Conservation (phyloP, 1,140 invertebrate genomes). For the Cyphomyrmex costatus region DNA sequence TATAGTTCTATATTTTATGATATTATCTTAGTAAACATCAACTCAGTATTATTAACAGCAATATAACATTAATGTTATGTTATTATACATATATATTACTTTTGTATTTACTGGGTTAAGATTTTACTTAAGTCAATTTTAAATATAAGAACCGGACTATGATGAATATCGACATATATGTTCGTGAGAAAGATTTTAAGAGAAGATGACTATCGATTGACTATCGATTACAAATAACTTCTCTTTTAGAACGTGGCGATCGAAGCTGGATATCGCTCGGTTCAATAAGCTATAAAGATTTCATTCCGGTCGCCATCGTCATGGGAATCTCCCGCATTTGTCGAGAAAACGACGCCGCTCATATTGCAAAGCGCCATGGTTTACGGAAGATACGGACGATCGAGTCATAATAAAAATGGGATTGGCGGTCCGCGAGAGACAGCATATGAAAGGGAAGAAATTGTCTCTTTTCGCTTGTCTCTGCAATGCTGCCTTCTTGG, state of each 20-base stretch:
- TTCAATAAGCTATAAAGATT: conserved; percentile 70
- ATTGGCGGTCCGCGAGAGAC: conserved; percentile 60
- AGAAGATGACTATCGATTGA: conserved; percentile 5
- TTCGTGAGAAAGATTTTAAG: background rate
- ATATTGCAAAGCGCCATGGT: conserved; percentile 34
- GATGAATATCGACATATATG: background rate
- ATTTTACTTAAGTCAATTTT: too few species aligned
- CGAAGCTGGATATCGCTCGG: conserved; percentile 25
- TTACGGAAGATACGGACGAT: conserved; percentile 67
- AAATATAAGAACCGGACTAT: too few species aligned
- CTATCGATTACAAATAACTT: conserved; percentile 26
- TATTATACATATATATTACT: too few species aligned
- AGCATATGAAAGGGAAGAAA: conserved; percentile 59
- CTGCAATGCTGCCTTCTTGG: conserved; percentile 13
- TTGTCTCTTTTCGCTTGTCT: conserved; percentile 55
- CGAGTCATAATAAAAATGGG: conserved; percentile 72
- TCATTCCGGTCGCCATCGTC: conserved; percentile 63
- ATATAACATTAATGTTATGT: too few species aligned
- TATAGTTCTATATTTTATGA: too few species aligned
- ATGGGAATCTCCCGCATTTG: conserved; percentile 63
- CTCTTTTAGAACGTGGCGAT: background rate
- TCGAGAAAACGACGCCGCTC: conserved; percentile 49
- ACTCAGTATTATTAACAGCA: too few species aligned
- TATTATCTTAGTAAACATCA: too few species aligned
- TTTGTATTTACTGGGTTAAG: too few species aligned